phyloP scores from a whole-genome alignment of 92 coral and sea anemone genomes.

The Phenganax marumi region DNA sequence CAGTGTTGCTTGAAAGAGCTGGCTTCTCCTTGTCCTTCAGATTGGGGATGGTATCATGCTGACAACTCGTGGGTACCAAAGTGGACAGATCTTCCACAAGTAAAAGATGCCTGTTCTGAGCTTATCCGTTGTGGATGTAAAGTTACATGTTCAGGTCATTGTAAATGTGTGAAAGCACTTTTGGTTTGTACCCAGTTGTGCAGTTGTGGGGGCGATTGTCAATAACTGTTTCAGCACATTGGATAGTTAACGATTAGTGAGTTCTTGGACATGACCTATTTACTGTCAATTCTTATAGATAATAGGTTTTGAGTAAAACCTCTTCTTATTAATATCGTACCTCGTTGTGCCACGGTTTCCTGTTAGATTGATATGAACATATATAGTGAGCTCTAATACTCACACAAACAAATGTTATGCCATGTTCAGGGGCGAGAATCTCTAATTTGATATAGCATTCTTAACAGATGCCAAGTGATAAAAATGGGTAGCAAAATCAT shows the following conservation, averaged over 20 bases:
- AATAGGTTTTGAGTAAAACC: too few species aligned
- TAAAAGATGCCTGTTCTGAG: background rate
- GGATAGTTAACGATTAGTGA: background rate
- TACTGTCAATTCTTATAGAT: too few species aligned
- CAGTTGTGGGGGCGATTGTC: constrained; percentile 18
- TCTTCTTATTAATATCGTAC: too few species aligned
- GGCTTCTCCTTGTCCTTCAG: constrained; percentile 15
- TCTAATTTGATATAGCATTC: too few species aligned
- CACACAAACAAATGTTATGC: too few species aligned
- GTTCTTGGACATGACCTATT: too few species aligned
- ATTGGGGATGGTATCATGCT: constrained; percentile 27
- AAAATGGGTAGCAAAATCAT: too few species aligned
- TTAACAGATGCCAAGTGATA: too few species aligned
- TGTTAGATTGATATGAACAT: too few species aligned
- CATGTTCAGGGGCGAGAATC: too few species aligned
- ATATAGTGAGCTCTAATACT: too few species aligned
- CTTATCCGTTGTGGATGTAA: constrained; percentile 2
- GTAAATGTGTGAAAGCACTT: constrained; percentile 3
- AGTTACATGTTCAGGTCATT: background rate
- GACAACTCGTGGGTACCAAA: constrained; percentile 45
- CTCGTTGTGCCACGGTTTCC: too few species aligned
- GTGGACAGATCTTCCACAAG: constrained; percentile 8
- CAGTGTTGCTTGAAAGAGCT: constrained; percentile 3
- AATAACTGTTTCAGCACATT: background rate
- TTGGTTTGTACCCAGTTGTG: constrained; percentile 15